Percentiles rank a stretch among this genome's conserved stretches.
Evolutionary conservation across 2,113 vertebrate species (phyloP).

Genomic region (Paratilapia polleni): DNA sequence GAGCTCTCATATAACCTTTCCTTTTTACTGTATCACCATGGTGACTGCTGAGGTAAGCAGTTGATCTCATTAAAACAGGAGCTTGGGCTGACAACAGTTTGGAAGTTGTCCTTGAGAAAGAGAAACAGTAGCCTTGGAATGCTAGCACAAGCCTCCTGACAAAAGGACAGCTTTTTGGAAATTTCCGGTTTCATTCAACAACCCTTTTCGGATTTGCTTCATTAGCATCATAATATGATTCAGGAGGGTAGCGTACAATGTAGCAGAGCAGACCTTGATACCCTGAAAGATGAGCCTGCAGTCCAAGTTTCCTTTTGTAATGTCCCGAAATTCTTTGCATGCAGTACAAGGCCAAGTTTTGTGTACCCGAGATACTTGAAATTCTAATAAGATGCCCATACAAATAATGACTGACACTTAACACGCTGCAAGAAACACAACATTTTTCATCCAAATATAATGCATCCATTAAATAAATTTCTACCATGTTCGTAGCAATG

Average conservation of each 20-base stretch:
- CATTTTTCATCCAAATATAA: not conserved
- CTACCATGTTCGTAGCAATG: not conserved
- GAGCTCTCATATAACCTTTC: slow-evolving; percentile 60
- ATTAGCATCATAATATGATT: slow-evolving; percentile 55
- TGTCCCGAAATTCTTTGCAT: not conserved
- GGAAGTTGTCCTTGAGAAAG: slow-evolving; percentile 59
- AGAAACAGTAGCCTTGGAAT: slow-evolving; percentile 43
- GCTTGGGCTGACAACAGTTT: slow-evolving; percentile 37
- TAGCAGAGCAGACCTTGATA: slow-evolving; percentile 36
- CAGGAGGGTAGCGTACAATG: slow-evolving; percentile 13
- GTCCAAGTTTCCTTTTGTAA: not conserved
- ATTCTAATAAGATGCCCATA: not conserved
- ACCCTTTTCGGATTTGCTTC: not conserved
- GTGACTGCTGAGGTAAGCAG: slow-evolving; percentile 65
- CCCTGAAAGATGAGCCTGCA: slow-evolving; percentile 8
- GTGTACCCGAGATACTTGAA: not conserved
- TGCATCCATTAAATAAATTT: not conserved
- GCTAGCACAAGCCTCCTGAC: not conserved
- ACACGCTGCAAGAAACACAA: not conserved
- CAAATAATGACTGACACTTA: not conserved
- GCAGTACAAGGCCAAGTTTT: not conserved
- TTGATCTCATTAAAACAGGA: slow-evolving; percentile 59
- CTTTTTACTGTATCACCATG: slow-evolving; percentile 55
- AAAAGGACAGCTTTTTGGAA: slow-evolving; percentile 25
- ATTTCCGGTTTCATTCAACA: slow-evolving; percentile 33